These are phyloP conservation scores for Spodoptera frugiperda DNA, from an alignment of 1,140 invertebrate genomes.

Conservation along the genomic window DNA sequence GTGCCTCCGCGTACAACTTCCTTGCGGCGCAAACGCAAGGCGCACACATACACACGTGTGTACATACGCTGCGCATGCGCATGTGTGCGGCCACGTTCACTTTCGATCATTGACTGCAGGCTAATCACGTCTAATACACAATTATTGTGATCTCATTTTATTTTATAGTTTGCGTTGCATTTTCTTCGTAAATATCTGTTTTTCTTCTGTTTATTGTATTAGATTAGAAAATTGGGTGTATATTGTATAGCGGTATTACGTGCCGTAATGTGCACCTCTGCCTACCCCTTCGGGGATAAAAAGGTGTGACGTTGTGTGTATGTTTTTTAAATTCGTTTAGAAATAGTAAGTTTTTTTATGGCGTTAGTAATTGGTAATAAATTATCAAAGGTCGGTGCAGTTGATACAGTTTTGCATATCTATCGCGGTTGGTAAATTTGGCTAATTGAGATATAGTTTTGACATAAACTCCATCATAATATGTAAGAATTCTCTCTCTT, in stretches of 20 bases:
- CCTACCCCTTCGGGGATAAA: too few relatives aligned
- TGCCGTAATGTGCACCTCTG: too few relatives aligned
- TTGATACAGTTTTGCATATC: too few relatives aligned
- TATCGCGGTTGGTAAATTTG: too few relatives aligned
- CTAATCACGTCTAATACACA: constrained; percentile 51
- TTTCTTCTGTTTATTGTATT: constrained; percentile 13
- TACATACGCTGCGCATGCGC: constrained; percentile 4
- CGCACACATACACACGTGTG: constrained; percentile 45
- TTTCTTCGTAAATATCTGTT: constrained; percentile 11
- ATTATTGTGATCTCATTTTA: constrained; percentile 44
- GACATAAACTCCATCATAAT: too few relatives aligned
- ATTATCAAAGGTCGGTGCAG: too few relatives aligned
- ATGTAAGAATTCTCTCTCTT: too few relatives aligned
- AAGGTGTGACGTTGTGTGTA: too few relatives aligned
- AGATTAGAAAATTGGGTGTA: neutral
- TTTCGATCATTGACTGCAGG: constrained; percentile 64
- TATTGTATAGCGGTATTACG: too few relatives aligned
- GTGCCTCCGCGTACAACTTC: constrained; percentile 28
- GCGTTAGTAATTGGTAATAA: too few relatives aligned
- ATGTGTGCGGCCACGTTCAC: constrained; percentile 65
- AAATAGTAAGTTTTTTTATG: too few relatives aligned
- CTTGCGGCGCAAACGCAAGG: constrained; percentile 51
- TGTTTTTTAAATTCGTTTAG: neutral
- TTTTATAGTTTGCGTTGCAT: constrained; percentile 6
- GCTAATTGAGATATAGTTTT: too few relatives aligned